Conservation (phyloP, 1,140 invertebrate species). For the Arion vulgaris region DNA sequence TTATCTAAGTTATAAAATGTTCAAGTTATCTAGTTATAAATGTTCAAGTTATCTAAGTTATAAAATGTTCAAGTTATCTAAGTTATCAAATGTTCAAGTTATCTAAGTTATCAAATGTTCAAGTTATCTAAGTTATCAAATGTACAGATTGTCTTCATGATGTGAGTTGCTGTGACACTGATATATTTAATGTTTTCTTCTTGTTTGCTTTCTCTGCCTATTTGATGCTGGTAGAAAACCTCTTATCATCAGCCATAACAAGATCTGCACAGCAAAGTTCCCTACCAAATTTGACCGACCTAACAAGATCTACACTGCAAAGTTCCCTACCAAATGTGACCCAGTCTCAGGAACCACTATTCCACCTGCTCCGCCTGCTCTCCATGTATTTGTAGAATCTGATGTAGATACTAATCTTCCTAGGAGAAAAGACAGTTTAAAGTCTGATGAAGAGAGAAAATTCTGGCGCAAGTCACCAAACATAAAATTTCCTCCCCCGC, state of each 20-base stretch:
- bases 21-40: no score
- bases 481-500: conserved; percentile 23
- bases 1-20: no score
- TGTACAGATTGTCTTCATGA: no score
- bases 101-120: no score
- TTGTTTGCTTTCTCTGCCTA: background rate
- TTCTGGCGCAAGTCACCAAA: conserved; percentile 9
- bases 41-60: no score
- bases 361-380: conserved; percentile 22
- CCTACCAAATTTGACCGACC: background rate
- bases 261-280: background rate
- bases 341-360: conserved; percentile 2
- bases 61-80: no score
- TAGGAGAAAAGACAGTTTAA: background rate
- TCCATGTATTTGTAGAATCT: background rate
- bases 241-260: background rate
- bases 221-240: background rate
- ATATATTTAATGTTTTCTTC: no score
- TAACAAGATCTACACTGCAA: background rate
- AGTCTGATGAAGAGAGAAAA: background rate
- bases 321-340: background rate
- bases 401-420: background rate
- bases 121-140: no score
- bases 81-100: no score
- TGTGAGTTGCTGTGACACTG: no score